Conservation (phyloP, 37 sponge, comb jelly and placozoan species). For the Bolinopsis microptera region DNA sequence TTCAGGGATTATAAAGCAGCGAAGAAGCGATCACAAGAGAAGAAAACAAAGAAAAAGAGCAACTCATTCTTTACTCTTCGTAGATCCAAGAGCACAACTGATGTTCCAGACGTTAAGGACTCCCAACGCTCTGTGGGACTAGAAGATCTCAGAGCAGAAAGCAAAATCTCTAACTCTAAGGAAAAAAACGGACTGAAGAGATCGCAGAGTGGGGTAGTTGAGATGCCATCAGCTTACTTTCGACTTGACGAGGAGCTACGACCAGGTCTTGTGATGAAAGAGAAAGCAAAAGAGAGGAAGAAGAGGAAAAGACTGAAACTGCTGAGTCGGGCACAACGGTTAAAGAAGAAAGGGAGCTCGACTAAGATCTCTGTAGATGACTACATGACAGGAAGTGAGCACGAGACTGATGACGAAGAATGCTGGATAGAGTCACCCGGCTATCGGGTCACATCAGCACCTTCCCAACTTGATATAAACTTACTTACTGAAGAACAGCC, state of each 20-base stretch:
- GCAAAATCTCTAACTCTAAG: neutral
- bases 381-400: neutral
- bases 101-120: neutral
- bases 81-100: neutral
- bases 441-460: neutral
- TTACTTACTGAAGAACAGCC: neutral
- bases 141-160: neutral
- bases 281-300: neutral
- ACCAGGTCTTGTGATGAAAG: neutral
- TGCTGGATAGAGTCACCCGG: neutral
- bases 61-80: neutral
- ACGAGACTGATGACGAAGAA: neutral
- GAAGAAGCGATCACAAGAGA: neutral
- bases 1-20: neutral
- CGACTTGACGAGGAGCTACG: neutral
- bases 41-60: neutral
- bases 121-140: neutral
- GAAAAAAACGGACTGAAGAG: neutral
- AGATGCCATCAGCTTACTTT: neutral
- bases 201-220: constrained; percentile 16
- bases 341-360: constrained; percentile 20
- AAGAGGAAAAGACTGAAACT: neutral
- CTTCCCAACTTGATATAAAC: neutral
- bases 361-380: neutral
- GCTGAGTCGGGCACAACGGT: neutral